These are phyloP conservation scores for Aphidius ervi DNA, from an alignment of 1,140 invertebrate species.

Conservation along the genomic window DNA sequence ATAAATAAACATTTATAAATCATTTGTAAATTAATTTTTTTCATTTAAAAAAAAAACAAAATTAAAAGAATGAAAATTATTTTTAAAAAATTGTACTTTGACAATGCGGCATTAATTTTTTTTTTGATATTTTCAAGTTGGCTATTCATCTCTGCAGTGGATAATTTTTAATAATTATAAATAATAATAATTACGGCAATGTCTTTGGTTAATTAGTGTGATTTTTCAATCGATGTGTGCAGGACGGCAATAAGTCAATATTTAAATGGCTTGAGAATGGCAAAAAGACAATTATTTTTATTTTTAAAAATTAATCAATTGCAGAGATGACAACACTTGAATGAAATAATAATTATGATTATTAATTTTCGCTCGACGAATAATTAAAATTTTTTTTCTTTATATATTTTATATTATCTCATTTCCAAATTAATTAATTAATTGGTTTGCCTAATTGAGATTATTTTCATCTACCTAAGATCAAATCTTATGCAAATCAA, in stretches of 20 bases:
- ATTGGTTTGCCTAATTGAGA: constrained; percentile 13
- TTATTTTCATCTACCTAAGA: constrained; percentile 20
- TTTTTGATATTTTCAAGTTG: too few relatives aligned
- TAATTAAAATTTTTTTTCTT: background rate
- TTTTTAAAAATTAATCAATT: too few relatives aligned
- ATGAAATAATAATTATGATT: constrained; percentile 18
- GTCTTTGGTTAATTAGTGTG: too few relatives aligned
- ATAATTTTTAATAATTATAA: too few relatives aligned
- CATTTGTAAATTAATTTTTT: background rate
- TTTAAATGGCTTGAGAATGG: background rate
- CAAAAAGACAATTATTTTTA: constrained; percentile 1
- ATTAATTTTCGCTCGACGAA: constrained; percentile 4
- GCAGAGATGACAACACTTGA: background rate
- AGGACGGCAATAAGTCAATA: constrained; percentile 43
- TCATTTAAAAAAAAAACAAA: background rate
- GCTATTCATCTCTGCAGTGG: too few relatives aligned
- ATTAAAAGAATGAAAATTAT: background rate
- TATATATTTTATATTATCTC: too few relatives aligned
- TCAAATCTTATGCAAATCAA: constrained; percentile 18
- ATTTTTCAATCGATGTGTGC: constrained; percentile 42
- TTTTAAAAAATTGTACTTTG: background rate
- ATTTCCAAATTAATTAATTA: background rate
- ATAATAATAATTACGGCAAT: too few relatives aligned
- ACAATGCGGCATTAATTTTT: background rate
- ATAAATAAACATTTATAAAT: too few relatives aligned